Conservation (phyloP, 30 jellyfish, hydroid and myxozoan species). For the Cassiopea andromeda region DNA sequence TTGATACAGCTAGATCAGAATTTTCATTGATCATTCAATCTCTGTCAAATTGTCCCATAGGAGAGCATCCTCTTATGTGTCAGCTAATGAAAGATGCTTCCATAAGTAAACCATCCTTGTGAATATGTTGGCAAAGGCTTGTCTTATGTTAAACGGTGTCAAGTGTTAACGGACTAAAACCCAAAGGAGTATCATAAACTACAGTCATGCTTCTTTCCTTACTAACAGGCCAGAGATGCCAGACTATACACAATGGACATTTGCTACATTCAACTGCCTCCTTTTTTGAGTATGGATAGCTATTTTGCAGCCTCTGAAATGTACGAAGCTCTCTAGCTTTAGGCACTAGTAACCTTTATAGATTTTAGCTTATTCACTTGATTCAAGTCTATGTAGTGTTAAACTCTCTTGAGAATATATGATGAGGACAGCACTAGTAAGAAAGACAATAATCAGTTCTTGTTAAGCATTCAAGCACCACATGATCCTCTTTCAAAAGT, state of each 20-base stretch:
- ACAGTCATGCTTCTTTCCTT: neutral
- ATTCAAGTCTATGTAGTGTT: neutral
- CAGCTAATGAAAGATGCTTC: neutral
- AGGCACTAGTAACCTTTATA: neutral
- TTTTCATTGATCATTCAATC: neutral
- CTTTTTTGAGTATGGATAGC: neutral
- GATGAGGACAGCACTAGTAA: neutral
- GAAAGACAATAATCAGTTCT: neutral
- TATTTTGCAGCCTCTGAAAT: neutral
- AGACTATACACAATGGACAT: neutral
- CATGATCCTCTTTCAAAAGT: neutral
- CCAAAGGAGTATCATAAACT: neutral
- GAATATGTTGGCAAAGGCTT: neutral
- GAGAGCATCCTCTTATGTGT: neutral
- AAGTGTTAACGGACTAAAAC: neutral
- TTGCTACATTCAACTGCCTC: neutral
- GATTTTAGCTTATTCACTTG: neutral
- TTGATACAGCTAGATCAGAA: neutral
- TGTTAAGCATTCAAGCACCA: neutral
- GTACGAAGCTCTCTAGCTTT: neutral
- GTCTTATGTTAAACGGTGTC: neutral
- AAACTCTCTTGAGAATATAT: neutral
- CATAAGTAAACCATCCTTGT: neutral
- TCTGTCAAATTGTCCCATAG: neutral
- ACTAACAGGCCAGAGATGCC: neutral